phyloP scores from a whole-genome alignment of 2,113 vertebrate genomes.

The Protobothrops mucrosquamatus region DNA sequence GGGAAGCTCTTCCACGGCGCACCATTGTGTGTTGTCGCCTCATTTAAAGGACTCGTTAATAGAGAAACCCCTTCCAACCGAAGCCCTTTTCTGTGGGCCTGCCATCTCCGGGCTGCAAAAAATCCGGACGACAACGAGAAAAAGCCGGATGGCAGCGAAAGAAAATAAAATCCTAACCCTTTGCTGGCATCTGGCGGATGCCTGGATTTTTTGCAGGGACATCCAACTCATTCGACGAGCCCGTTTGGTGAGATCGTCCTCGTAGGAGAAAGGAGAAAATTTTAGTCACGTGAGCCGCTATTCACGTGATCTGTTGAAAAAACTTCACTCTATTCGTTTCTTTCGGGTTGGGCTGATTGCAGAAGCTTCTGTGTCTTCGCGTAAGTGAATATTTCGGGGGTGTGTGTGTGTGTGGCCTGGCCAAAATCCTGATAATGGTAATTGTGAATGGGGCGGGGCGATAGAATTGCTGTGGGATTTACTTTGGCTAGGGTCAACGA shows the following conservation, averaged over 20 bases:
- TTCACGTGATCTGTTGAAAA: not conserved
- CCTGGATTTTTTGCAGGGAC: not conserved
- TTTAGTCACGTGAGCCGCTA: not conserved
- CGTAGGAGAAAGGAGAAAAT: not conserved
- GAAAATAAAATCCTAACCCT: not conserved
- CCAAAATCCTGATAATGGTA: not conserved
- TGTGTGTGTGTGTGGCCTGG: not conserved
- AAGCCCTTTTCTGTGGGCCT: not conserved
- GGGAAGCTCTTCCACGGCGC: not conserved
- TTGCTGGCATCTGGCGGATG: not conserved
- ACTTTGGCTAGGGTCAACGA: not conserved
- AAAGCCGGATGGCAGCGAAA: not conserved
- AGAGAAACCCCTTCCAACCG: not conserved
- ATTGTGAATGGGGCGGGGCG: not conserved
- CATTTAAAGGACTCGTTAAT: not conserved
- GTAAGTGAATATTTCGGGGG: not conserved
- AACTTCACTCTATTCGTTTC: no score
- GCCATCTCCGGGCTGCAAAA: not conserved
- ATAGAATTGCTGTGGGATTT: not conserved
- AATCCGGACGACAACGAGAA: not conserved
- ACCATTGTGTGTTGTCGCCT: not conserved
- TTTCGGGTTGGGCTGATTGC: not conserved
- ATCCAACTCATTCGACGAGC: not conserved
- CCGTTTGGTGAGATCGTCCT: not conserved
- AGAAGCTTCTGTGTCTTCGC: not conserved